Conservation (phyloP, 1,140 invertebrate genomes). For the Goniozus legneri region DNA sequence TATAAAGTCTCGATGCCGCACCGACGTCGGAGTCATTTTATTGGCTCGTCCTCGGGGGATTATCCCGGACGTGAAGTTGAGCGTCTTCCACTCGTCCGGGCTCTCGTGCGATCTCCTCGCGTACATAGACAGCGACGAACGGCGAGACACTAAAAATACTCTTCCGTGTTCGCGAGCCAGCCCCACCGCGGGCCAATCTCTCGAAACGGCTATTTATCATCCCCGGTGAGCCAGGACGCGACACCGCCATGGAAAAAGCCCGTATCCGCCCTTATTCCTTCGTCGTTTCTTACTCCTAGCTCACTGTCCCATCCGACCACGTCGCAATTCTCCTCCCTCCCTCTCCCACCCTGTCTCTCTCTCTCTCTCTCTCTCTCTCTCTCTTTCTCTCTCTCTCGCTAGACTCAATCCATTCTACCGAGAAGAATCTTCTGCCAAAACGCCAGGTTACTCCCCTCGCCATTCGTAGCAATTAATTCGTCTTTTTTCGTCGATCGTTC, state of each 20-base stretch:
- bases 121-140: not conserved
- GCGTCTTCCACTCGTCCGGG: conserved; percentile 5
- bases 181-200: too few relatives aligned
- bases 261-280: conserved; percentile 21
- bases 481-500: too few relatives aligned
- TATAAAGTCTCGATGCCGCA: conserved; percentile 20
- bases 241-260: conserved; percentile 21
- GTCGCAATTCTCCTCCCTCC: too few relatives aligned
- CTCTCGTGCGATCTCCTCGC: conserved; percentile 14
- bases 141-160: conserved; percentile 36
- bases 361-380: too few relatives aligned
- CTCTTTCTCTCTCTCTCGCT: too few relatives aligned
- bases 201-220: conserved; percentile 46
- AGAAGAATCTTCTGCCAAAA: too few relatives aligned
- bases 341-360: too few relatives aligned
- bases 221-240: conserved; percentile 19
- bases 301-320: too few relatives aligned
- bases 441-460: too few relatives aligned
- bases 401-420: too few relatives aligned
- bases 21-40: conserved; percentile 9
- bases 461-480: too few relatives aligned
- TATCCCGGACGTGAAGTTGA: conserved; percentile 22
- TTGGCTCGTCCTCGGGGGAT: conserved; percentile 13
- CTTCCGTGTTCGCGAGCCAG: conserved; percentile 17
- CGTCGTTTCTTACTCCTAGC: not conserved